Evolutionary conservation across 2,113 vertebrate genomes (phyloP), one percentile per base, ranked within the genome.

Genomic region (Ochotona curzoniae): DNA sequence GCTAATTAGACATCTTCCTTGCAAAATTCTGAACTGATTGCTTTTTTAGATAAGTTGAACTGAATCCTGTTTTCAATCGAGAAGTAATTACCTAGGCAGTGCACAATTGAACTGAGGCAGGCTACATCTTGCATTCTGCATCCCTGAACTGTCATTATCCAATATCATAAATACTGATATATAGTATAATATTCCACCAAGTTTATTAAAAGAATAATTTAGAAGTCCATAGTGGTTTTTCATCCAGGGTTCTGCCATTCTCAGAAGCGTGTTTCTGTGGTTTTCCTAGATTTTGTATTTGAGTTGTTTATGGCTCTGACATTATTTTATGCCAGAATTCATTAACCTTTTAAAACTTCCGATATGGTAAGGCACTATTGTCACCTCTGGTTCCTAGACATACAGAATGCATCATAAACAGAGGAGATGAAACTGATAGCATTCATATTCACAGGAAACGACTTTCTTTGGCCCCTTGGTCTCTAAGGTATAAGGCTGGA

Each of bases 341-440:
- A 96, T 97, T 98, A 96, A 97, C 95, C 93, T 97, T 98, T 97
- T 57, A 93, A 95, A 96, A 95, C 95, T 94, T 84, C 90, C 47
- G 87, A 87, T 94, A 32, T 92, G 74, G 61, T 90, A 64, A 17
- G 51, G 26, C 60, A 93, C 49, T 32, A 8, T 79, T 92, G 86
- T 96, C 84, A 95, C 57, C 73, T 95, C 78, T 85, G 69, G 12
- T 95, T 96, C 89, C 93, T 84, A 78, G 90, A 30, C 30, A 94
- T 67, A 94, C 38, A 75, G 57, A 67, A 88, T 95, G 82, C 91
- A 95, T 93, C 60, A 75, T 94, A 90, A 96, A 96, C 75, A 64
- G 87, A 79, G 60, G 35, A 92, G 63, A 61, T n/a, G 10, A 83
- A 89, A 86, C 32, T 15, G 82, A 93, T 85, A 90, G 54, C 32